Evolutionary conservation across 2,113 vertebrate genomes (phyloP).

Genomic region (Oostethus manadensis): DNA sequence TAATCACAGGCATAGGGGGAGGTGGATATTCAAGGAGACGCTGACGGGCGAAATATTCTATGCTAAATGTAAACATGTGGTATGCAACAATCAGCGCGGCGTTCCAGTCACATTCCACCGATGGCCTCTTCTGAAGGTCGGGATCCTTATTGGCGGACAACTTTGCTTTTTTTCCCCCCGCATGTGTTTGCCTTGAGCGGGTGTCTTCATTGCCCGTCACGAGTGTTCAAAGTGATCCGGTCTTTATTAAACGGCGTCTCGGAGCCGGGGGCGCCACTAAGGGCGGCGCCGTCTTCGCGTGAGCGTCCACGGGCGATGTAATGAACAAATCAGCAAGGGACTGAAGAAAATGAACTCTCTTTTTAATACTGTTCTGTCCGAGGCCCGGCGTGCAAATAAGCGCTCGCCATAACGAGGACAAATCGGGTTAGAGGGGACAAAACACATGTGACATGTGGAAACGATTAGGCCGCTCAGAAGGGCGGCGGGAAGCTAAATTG

Average conservation of each 20-base stretch:
- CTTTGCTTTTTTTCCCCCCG: constrained; percentile 41
- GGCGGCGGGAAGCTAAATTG: constrained; percentile 37
- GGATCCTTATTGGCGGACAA: constrained; percentile 30
- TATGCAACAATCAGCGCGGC: constrained; percentile 59
- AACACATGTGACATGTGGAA: constrained; percentile 61
- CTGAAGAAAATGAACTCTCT: constrained; percentile 60
- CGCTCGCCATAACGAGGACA: constrained; percentile 60
- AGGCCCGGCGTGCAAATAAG: constrained; percentile 56
- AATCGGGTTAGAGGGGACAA: constrained; percentile 61
- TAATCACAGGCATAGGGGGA: not conserved
- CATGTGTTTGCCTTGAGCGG: constrained; percentile 19
- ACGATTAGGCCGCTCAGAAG: constrained; percentile 46
- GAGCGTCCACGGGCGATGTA: constrained; percentile 31
- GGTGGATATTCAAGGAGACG: not conserved
- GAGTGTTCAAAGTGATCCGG: constrained; percentile 67
- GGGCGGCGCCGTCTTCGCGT: constrained; percentile 31
- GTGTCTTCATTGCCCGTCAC: constrained; percentile 65
- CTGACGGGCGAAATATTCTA: constrained; percentile 60
- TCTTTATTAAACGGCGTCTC: constrained; percentile 67
- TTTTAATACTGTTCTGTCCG: constrained; percentile 56
- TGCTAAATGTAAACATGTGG: constrained; percentile 55
- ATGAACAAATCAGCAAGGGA: constrained; percentile 70
- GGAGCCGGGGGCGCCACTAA: constrained; percentile 37
- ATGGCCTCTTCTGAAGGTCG: constrained; percentile 59
- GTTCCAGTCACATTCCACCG: constrained; percentile 61